Conservation (phyloP, 2,888 invertebrate species). For the Anthophora plumipes region DNA sequence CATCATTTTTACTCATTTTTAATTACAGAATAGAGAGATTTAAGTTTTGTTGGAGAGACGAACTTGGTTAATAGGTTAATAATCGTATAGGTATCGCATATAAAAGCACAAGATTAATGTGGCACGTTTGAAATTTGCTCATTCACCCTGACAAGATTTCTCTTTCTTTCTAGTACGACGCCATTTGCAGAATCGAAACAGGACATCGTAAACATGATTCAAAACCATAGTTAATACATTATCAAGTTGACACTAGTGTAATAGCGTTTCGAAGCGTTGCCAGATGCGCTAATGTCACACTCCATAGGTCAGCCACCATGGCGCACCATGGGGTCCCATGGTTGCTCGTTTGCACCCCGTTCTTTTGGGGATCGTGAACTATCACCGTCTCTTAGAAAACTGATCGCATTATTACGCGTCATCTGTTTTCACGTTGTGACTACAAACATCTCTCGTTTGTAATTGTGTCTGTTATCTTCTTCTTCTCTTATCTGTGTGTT, state of each 20-base stretch:
- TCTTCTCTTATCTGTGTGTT: too few relatives aligned
- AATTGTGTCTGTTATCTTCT: conserved; percentile 37
- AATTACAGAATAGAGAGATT: too few relatives aligned
- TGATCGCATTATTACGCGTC: conserved; percentile 51
- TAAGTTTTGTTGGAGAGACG: too few relatives aligned
- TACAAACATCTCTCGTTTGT: conserved; percentile 40
- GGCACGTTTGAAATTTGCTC: neutral
- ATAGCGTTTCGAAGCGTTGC: conserved; percentile 54
- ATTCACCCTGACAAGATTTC: too few relatives aligned
- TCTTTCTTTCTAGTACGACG: neutral
- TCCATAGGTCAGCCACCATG: conserved; percentile 58
- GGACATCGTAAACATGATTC: conserved; percentile 63
- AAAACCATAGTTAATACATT: conserved; percentile 64
- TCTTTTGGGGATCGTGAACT: neutral
- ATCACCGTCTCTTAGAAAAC: conserved; percentile 26
- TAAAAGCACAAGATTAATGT: neutral
- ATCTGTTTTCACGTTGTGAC: conserved; percentile 49
- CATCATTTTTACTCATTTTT: too few relatives aligned
- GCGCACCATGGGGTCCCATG: conserved; percentile 35
- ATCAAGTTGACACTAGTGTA: conserved; percentile 55
- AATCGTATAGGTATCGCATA: neutral
- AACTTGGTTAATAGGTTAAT: too few relatives aligned
- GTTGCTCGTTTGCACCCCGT: conserved; percentile 37
- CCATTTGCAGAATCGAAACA: conserved; percentile 8
- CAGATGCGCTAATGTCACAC: conserved; percentile 81